Conservation (phyloP, 1,140 invertebrate genomes). For the Dreissena rostriformis region DNA sequence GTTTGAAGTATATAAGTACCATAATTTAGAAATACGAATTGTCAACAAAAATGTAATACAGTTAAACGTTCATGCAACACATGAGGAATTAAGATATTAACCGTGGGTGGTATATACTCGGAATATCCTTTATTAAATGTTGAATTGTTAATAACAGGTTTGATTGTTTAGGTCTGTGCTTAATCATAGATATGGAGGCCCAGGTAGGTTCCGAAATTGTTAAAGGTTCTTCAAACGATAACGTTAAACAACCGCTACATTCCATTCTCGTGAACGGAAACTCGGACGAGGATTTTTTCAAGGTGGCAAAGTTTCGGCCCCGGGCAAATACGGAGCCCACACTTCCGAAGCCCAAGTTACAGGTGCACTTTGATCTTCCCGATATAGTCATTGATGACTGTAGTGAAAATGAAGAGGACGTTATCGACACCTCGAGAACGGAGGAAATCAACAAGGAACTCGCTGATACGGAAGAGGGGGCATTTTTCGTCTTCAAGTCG, state of each 20-base stretch:
- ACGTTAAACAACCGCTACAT: conserved; percentile 9
- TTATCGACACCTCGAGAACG: conserved; percentile 22
- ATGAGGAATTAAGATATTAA: no score
- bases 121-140: background rate
- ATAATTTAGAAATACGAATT: no score
- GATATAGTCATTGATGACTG: conserved; percentile 50
- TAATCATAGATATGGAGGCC: background rate
- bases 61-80: no score
- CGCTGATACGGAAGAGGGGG: conserved; percentile 47
- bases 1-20: no score
- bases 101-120: no score
- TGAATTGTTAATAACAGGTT: background rate
- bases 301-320: conserved; percentile 14
- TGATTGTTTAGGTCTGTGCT: background rate
- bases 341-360: conserved; percentile 27
- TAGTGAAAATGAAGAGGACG: conserved; percentile 47
- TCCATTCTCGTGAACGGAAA: conserved; percentile 34
- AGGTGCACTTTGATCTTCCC: conserved; percentile 48
- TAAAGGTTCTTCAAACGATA: background rate
- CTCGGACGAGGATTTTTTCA: conserved; percentile 23
- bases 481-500: conserved; percentile 53
- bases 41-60: no score
- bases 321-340: conserved; percentile 47
- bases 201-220: background rate
- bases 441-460: conserved; percentile 46